phyloP scores from a whole-genome alignment of 1,140 invertebrate species.

The Pseudomyrmex sp. region DNA sequence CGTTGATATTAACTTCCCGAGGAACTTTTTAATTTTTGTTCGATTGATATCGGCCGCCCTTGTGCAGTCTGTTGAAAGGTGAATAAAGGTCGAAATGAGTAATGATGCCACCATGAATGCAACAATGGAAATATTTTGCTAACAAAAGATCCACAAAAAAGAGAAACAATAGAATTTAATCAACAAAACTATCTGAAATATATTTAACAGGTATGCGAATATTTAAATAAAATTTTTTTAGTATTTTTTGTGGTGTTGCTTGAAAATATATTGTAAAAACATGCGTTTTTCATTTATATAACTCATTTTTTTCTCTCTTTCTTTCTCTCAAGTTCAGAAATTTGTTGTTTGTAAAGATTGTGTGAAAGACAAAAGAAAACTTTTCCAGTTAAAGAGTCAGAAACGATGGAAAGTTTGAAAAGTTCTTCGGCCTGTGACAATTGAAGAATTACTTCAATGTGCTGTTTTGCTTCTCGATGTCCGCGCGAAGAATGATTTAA shows the following conservation, averaged over 20 bases:
- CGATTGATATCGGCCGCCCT: slow-evolving; percentile 43
- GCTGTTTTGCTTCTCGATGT: slow-evolving; percentile 17
- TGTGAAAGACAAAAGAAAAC: slow-evolving; percentile 14
- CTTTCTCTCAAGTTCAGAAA: not conserved
- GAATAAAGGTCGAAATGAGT: slow-evolving; percentile 38
- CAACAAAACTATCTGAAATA: not conserved
- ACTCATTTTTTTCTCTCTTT: slow-evolving; percentile 24
- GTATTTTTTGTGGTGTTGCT: not conserved
- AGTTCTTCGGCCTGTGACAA: slow-evolving; percentile 21
- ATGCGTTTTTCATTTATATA: not conserved
- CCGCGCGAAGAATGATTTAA: slow-evolving; percentile 29
- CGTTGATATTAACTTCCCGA: slow-evolving; percentile 47
- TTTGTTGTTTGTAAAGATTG: slow-evolving; percentile 40
- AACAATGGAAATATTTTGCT: slow-evolving; percentile 31
- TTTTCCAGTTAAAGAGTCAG: slow-evolving; percentile 34
- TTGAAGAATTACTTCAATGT: slow-evolving; percentile 47
- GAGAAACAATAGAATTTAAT: slow-evolving; percentile 15
- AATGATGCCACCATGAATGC: slow-evolving; percentile 24
- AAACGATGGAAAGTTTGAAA: slow-evolving; percentile 18
- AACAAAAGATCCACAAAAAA: slow-evolving; percentile 13
- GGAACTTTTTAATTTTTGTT: slow-evolving; percentile 54
- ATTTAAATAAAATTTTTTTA: not conserved
- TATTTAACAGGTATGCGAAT: not conserved
- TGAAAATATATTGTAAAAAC: not conserved
- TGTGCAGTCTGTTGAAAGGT: slow-evolving; percentile 37